phyloP scores from a whole-genome alignment of 2,888 invertebrate species.

The Leptogaster cylindrica region DNA sequence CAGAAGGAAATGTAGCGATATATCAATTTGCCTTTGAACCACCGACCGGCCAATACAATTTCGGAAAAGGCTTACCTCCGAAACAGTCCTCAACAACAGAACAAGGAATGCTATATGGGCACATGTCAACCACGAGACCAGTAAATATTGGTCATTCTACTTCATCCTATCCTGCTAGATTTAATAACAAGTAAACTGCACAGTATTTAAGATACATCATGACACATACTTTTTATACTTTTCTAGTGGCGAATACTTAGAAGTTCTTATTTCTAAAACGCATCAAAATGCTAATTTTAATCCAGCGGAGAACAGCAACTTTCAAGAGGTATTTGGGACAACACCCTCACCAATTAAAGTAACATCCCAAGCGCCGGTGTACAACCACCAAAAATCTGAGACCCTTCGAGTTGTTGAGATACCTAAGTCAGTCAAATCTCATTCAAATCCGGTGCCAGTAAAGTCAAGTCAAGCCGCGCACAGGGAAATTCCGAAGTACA shows the following conservation, averaged over 20 bases:
- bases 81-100: too few relatives aligned
- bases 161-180: conserved; percentile 1
- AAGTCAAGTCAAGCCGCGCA: background rate
- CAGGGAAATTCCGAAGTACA: background rate
- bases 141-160: too few relatives aligned
- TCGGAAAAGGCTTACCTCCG: too few relatives aligned
- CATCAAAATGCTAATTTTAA: too few relatives aligned
- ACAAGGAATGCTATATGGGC: too few relatives aligned
- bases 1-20: background rate
- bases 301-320: too few relatives aligned
- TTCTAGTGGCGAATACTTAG: conserved; percentile 41
- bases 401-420: conserved; percentile 35
- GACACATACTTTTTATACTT: background rate
- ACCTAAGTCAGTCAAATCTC: conserved; percentile 48
- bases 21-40: conserved; percentile 6
- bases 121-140: too few relatives aligned
- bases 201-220: background rate
- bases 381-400: conserved; percentile 54
- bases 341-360: conserved; percentile 48
- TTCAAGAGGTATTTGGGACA: conserved; percentile 32
- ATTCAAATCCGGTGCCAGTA: conserved; percentile 51
- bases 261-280: conserved; percentile 25
- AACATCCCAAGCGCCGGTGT: conserved; percentile 53
- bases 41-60: background rate
- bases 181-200: conserved; percentile 3